These are phyloP conservation scores for Scotopteryx bipunctaria DNA, from an alignment of 2,888 invertebrate genomes.

Conservation along the genomic window DNA sequence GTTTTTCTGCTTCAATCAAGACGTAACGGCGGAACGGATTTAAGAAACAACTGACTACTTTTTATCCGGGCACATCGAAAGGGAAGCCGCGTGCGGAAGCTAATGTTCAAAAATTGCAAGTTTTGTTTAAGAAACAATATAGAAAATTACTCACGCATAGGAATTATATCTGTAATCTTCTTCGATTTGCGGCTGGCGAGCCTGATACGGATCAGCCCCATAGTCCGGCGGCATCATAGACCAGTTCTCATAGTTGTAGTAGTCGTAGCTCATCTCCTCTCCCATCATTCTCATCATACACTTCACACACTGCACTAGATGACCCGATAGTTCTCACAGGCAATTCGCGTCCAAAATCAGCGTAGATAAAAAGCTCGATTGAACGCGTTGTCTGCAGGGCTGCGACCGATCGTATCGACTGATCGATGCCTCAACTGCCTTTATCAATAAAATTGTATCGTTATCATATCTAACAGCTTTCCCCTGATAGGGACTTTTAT, in stretches of 20 bases:
- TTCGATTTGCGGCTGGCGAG: slow-evolving; percentile 74
- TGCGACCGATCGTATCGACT: slow-evolving; percentile 65
- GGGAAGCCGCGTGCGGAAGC: too few relatives aligned
- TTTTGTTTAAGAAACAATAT: background rate
- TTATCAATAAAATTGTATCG: slow-evolving; percentile 80
- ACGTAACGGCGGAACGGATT: too few relatives aligned
- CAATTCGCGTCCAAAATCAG: slow-evolving; percentile 42
- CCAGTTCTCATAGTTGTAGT: slow-evolving; percentile 86
- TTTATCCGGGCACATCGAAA: too few relatives aligned
- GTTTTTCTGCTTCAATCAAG: too few relatives aligned
- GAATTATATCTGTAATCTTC: slow-evolving; percentile 87
- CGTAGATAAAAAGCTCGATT: slow-evolving; percentile 43
- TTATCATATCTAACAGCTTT: slow-evolving; percentile 83
- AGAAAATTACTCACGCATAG: slow-evolving; percentile 82
- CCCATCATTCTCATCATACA: slow-evolving; percentile 83
- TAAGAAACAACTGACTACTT: too few relatives aligned
- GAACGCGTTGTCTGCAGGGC: slow-evolving; percentile 32
- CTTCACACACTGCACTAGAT: slow-evolving; percentile 32
- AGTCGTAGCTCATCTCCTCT: slow-evolving; percentile 82
- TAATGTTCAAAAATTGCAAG: too few relatives aligned
- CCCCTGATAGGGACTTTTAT: slow-evolving; percentile 75
- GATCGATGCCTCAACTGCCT: slow-evolving; percentile 74
- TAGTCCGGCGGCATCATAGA: slow-evolving; percentile 88
- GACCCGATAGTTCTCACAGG: slow-evolving; percentile 22
- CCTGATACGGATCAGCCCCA: slow-evolving; percentile 77